Evolutionary conservation across 2,888 invertebrate genomes (phyloP), one percentile per base, ranked within the genome.

Genomic region (Trichopoda pennipes): DNA sequence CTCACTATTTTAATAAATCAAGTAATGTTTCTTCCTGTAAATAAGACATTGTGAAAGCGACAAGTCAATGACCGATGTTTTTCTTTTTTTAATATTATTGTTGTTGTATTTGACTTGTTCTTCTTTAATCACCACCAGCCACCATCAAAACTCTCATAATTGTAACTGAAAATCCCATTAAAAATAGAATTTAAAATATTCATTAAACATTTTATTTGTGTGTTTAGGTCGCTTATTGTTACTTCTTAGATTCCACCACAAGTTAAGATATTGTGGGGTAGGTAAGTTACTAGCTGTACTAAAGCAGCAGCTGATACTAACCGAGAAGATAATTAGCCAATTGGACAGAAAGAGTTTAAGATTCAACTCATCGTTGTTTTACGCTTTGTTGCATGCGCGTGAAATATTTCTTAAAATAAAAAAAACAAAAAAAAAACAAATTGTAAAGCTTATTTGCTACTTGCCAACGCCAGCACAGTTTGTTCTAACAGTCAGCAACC

Each of bases 301-400:
- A 17, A 14, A 51, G 44, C 44, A 53, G 28, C 69, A 77, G 69
- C 76, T 61, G 68, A 0, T 44, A 28, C 32, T 44, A 60, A 35
- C 63, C 64, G 47, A 47, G 56, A 38, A 74, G 61, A 80, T 74
- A 80, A 74, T 69, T 73, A 80, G 61, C 74, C 79, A 74, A 80
- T 80, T 80, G 79, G 56, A 80, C 79, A 74, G 38, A 79, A 69
- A 80, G 56, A 61, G 70, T 75, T 77, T 75, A 60, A 74, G 66
- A 73, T 76, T 53, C 70, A 76, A 70, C 76, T 72, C 64, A 58
- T 74, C 69, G 51, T 78, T 64, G 63, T 72, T 79, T 82, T 82
- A 82, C 82, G 82, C 82, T 82, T 82, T 75, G 70, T 53, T 82
- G 82, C 79, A 75, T 82, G 60, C 68, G 77, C 61, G 68, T 74